Evolutionary conservation across 2,113 vertebrate species (phyloP), one percentile per base, ranked within the genome.

Genomic region (Corythornis cristatus): DNA sequence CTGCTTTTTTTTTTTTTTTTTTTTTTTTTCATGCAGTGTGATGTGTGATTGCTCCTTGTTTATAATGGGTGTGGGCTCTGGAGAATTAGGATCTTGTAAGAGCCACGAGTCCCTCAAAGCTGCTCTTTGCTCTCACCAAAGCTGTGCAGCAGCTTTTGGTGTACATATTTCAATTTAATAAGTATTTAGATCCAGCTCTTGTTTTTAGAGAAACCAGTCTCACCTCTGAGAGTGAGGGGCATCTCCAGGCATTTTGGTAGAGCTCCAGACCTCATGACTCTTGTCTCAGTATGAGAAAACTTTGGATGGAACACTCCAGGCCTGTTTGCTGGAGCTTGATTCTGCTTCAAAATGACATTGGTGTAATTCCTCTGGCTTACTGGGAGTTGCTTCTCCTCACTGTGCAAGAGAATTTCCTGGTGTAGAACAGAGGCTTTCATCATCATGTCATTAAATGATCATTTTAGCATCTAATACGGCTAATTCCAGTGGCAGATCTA

Each of bases 401-500:
- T 72, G 8, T 2, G 25, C 16, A 2, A 68, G 60, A 85, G 74
- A 33, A 87, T 50, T 14, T 92, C 51, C 75, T 35, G 60, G 37
- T 80, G 87, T 82, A 85, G 81, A 88, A 45, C 75, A 51, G 42
- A 85, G 56, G 31, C 51, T 94, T 96, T 95, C 91, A 96, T 95
- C 89, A 50, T 67, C 60, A 68, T 90, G 78, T 89, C 53, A 88
- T 95, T 96, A 93, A 83, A 89, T 91, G 94, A 95, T 64, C 72
- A 42, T 91, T 96, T 88, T 68, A 83, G 70, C 79, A 88, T 89
- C 85, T 86, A 84, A 82, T 75, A 89, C 54, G 54, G 83, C 70
- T 94, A 88, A 93, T 93, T 94, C 88, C 85, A 68, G 57, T 61
- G 40, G 83, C 68, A 91, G 93, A 95, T 95, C 89, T 89, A 85